Evolutionary conservation across 2,113 vertebrate genomes (phyloP).

Genomic region (Tetrax tetrax): DNA sequence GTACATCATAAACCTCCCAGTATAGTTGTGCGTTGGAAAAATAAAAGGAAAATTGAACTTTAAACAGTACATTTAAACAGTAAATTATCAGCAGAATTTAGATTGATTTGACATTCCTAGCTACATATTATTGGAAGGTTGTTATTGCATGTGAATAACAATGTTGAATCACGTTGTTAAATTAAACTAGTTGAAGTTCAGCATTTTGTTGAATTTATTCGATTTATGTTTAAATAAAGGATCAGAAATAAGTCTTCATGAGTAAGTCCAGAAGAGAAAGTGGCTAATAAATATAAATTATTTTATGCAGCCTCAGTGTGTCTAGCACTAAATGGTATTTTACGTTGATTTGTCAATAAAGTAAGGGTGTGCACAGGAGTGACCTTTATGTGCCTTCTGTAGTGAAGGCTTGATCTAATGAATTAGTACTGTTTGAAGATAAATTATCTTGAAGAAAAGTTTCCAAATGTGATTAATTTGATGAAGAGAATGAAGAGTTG

Average conservation of each 20-base stretch:
- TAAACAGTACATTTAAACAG: neutral
- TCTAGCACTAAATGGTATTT: slow-evolving; percentile 20
- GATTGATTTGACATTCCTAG: neutral
- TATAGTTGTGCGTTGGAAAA: neutral
- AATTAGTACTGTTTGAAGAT: slow-evolving; percentile 43
- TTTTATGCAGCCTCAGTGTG: neutral
- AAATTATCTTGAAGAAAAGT: slow-evolving; percentile 28
- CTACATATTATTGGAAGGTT: neutral
- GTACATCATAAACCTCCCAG: neutral
- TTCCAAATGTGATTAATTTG: slow-evolving; percentile 29
- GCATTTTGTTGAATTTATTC: neutral
- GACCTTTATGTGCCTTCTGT: slow-evolving; percentile 37
- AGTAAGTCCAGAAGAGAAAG: neutral
- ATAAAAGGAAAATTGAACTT: neutral
- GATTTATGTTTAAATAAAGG: slow-evolving; percentile 14
- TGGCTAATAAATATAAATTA: slow-evolving; percentile 35
- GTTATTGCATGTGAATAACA: neutral
- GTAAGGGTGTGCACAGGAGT: slow-evolving; percentile 47
- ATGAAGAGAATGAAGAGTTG: neutral
- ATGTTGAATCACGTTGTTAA: neutral
- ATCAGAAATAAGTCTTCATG: neutral
- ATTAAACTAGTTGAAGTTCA: neutral
- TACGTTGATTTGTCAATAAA: slow-evolving; percentile 73
- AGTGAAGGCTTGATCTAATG: slow-evolving; percentile 52
- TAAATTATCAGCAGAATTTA: neutral